Evolutionary conservation across 2,888 invertebrate genomes (phyloP).

Genomic region (Drosophila acutilabella): DNA sequence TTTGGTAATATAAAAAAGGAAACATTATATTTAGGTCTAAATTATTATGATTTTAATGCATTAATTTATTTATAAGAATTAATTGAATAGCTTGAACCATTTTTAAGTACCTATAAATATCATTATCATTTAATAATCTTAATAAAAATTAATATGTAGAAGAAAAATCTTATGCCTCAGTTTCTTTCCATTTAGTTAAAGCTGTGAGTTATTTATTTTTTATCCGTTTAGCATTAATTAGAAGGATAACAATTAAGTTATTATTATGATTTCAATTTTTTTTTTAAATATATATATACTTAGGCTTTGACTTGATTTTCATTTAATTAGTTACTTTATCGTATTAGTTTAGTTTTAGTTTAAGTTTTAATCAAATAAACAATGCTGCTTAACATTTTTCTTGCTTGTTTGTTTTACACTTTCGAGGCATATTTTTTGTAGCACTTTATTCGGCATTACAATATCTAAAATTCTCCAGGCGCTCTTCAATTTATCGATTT

Average conservation of each 20-base stretch:
- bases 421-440: slow-evolving; percentile 44
- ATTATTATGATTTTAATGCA: slow-evolving; percentile 78
- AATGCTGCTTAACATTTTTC: slow-evolving; percentile 38
- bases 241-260: slow-evolving; percentile 76
- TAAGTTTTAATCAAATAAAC: slow-evolving; percentile 45
- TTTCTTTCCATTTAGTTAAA: slow-evolving; percentile 77
- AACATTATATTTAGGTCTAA: slow-evolving; percentile 74
- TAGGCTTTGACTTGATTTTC: slow-evolving; percentile 45
- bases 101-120: slow-evolving; percentile 71
- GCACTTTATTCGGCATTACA: slow-evolving; percentile 58
- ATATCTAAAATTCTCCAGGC: slow-evolving; percentile 71
- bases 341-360: slow-evolving; percentile 34
- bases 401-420: slow-evolving; percentile 31
- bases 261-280: slow-evolving; percentile 46
- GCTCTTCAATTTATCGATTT: slow-evolving; percentile 61
- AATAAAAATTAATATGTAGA: slow-evolving; percentile 80
- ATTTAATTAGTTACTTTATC: slow-evolving; percentile 35
- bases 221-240: slow-evolving; percentile 76
- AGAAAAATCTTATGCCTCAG: slow-evolving; percentile 81
- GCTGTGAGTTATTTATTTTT: slow-evolving; percentile 80
- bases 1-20: slow-evolving; percentile 78
- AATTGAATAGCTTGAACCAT: slow-evolving; percentile 80
- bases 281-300: slow-evolving; percentile 46
- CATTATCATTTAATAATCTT: slow-evolving; percentile 68
- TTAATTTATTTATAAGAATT: slow-evolving; percentile 68